Evolutionary conservation across 2,888 invertebrate species (phyloP).

Genomic region (Lithophane semibrunnea): DNA sequence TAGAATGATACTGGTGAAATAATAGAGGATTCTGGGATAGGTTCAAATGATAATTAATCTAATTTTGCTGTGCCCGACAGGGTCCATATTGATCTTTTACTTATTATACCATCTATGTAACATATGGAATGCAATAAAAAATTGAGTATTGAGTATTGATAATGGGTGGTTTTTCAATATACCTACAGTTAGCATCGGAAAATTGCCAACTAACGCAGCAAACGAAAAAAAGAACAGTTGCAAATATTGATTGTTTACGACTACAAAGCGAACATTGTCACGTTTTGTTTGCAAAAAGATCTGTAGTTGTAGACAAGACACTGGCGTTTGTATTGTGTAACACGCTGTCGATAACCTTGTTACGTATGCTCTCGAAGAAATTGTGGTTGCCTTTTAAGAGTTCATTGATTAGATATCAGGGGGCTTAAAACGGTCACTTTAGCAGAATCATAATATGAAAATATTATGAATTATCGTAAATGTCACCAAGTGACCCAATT

Average conservation of each 20-base stretch:
- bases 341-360: slow-evolving; percentile 27
- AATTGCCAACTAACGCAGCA: background rate
- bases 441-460: no score
- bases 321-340: slow-evolving; percentile 45
- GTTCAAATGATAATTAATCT: slow-evolving; percentile 18
- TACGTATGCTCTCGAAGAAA: slow-evolving; percentile 26
- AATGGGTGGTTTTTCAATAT: slow-evolving; percentile 7
- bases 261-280: slow-evolving; percentile 30
- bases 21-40: slow-evolving; percentile 10
- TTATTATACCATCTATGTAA: no score
- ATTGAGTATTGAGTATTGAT: no score
- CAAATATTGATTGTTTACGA: slow-evolving; percentile 35
- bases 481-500: no score
- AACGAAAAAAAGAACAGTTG: slow-evolving; percentile 10
- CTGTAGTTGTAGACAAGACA: slow-evolving; percentile 37
- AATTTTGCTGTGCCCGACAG: no score
- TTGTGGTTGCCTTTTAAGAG: slow-evolving; percentile 7
- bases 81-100: no score
- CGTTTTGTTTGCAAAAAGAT: slow-evolving; percentile 41
- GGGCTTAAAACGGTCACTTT: no score
- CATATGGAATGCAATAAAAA: no score
- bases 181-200: slow-evolving; percentile 1
- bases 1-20: slow-evolving; percentile 20
- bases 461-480: no score
- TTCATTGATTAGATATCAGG: slow-evolving; percentile 20